These are phyloP conservation scores for Timema podura DNA, from an alignment of 2,888 invertebrate species.

Conservation along the genomic window DNA sequence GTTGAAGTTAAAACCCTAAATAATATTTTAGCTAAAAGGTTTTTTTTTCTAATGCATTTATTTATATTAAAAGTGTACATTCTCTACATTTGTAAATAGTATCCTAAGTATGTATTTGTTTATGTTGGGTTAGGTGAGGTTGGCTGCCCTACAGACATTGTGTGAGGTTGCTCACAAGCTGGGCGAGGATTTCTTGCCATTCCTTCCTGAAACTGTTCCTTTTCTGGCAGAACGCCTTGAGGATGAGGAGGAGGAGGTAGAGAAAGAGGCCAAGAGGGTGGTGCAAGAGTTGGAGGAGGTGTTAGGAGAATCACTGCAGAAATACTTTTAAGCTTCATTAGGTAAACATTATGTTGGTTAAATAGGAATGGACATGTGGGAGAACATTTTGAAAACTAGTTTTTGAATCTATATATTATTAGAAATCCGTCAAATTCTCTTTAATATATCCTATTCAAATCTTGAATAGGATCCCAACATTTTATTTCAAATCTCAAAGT, in stretches of 20 bases:
- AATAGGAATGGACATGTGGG: too few species aligned
- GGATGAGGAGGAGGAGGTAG: conserved; percentile 80
- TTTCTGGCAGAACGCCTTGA: conserved; percentile 91
- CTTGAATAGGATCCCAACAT: too few species aligned
- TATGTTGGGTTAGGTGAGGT: conserved; percentile 49
- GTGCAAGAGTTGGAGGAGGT: conserved; percentile 81
- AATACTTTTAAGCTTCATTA: conserved; percentile 62
- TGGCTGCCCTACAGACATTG: conserved; percentile 66
- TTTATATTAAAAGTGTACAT: too few species aligned
- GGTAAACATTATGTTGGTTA: too few species aligned
- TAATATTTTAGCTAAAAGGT: too few species aligned
- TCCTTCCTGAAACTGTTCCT: conserved; percentile 89
- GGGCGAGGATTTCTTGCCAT: conserved; percentile 81
- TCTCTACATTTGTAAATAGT: conserved; percentile 37
- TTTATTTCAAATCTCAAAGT: too few species aligned
- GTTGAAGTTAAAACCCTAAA: too few species aligned
- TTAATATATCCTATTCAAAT: too few species aligned
- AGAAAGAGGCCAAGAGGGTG: conserved; percentile 71
- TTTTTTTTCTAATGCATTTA: too few species aligned
- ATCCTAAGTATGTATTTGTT: conserved; percentile 18
- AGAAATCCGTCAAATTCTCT: too few species aligned
- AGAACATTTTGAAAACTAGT: too few species aligned
- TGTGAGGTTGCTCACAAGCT: conserved; percentile 77
- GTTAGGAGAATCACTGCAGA: conserved; percentile 85
- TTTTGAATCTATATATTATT: too few species aligned